A percentile compares a stretch with the other conserved stretches of the same genome.
These are phyloP conservation scores for Erebia epiphron DNA, from an alignment of 2,888 invertebrate genomes.

Conservation along the genomic window DNA sequence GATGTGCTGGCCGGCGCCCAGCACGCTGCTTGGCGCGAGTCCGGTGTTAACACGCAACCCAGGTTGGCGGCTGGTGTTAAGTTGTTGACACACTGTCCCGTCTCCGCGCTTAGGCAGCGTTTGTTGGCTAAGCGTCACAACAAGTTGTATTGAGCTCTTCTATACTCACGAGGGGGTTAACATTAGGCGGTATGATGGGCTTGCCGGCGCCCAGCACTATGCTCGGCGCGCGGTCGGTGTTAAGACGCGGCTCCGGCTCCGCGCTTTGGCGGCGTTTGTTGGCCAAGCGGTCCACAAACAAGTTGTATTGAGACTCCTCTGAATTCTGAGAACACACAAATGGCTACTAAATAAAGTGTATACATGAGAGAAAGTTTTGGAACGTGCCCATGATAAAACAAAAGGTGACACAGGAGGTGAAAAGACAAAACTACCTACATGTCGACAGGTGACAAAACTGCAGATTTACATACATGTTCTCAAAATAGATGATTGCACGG, in stretches of 20 bases:
- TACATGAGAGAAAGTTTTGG: no score
- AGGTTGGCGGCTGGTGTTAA: no score
- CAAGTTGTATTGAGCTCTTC: not conserved
- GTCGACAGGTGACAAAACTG: no score
- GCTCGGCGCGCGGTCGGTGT: constrained; percentile 71
- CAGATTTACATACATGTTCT: no score
- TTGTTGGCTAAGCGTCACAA: not conserved
- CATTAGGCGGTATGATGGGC: constrained; percentile 70
- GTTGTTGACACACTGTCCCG: no score
- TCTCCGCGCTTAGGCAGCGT: no score
- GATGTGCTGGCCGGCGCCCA: no score
- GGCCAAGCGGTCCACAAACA: constrained; percentile 89
- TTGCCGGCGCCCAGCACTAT: constrained; percentile 76
- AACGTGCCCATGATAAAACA: no score
- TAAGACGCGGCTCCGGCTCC: constrained; percentile 65
- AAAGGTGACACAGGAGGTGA: no score
- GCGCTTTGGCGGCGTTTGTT: constrained; percentile 89
- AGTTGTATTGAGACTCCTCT: constrained; percentile 89
- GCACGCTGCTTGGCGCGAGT: constrained; percentile 73
- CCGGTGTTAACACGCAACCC: constrained; percentile 43
- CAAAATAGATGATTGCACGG: no score
- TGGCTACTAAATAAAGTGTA: no score
- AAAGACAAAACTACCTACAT: no score
- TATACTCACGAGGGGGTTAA: constrained; percentile 69
- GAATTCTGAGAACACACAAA: constrained; percentile 72